Conservation (phyloP, 1,140 invertebrate species). For the Trinorchestia longiramus region DNA sequence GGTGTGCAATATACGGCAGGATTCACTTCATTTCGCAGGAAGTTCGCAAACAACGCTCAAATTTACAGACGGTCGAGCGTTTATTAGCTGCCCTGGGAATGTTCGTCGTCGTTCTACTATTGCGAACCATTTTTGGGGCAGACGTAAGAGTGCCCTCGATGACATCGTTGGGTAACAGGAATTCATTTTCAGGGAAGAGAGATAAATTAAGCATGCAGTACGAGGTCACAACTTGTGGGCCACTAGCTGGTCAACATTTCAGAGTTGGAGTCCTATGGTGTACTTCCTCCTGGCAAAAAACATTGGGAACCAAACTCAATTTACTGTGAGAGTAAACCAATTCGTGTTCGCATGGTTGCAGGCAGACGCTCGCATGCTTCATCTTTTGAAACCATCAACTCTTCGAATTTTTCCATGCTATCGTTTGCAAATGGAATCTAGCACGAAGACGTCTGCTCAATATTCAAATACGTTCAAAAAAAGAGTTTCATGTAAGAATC, state of each 20-base stretch:
- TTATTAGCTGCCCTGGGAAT: neutral
- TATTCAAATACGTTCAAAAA: no score
- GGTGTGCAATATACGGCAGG: neutral
- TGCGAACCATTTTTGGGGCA: neutral
- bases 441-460: no score
- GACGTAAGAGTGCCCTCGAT: neutral
- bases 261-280: no score
- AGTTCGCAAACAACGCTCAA: neutral
- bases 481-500: no score
- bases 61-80: neutral
- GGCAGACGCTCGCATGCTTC: no score
- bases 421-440: no score
- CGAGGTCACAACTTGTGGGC: neutral
- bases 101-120: neutral
- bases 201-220: neutral
- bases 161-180: neutral
- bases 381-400: no score
- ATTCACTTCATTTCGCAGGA: neutral
- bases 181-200: neutral
- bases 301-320: neutral
- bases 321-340: no score
- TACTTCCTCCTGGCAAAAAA: neutral
- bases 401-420: no score
- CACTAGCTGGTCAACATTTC: neutral
- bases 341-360: no score